Evolutionary conservation across 2,888 invertebrate species (phyloP), one percentile per base, ranked within the genome.

Genomic region (Fissipunctia ypsillon): DNA sequence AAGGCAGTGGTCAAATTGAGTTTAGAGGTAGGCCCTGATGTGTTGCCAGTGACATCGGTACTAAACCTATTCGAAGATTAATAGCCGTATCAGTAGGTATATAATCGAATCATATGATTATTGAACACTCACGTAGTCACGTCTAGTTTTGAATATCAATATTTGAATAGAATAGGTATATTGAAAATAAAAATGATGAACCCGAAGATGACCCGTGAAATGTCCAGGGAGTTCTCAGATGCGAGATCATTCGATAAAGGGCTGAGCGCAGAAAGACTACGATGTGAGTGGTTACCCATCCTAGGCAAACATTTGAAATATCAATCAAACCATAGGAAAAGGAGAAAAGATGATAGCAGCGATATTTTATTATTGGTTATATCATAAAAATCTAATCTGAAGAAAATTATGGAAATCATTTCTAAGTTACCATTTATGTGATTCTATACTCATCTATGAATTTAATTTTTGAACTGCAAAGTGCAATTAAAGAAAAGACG

Each of bases 251-350:
- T 91, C 87, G 88, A 90, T 90, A 90, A 90, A 78, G 78, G 80
- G 82, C 80, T 83, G 73, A 86, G 85, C 82, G 88, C 81, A 87
- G 81, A 78, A 88, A 87, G 84, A 89, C 88, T 84, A 87, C 85
- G 84, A 89, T 85, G 85, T 85, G 80, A 85, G 67, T 76, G 79
- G 79, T 78, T 85, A 82, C 73, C 43, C 73, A 91, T 93, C 93
- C 93, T 94, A 91, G 81, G 90, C 91, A 93, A 94, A 94, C 92
- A 93, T 93, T 93, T 93, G 91, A 88, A 87, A 89, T 90, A 90
- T 88, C 88, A 88, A 87, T 85, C 88, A 88, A 88, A 85, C 87
- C 88, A 87, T 84, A 80, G 87, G 87, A 87, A 89, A 89, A 89
- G 90, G 85, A 88, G 88, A 88, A 90, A 91, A 89, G 80, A 86